Evolutionary conservation across 2,888 invertebrate species (phyloP).

Genomic region (Drosophila meridionalis): DNA sequence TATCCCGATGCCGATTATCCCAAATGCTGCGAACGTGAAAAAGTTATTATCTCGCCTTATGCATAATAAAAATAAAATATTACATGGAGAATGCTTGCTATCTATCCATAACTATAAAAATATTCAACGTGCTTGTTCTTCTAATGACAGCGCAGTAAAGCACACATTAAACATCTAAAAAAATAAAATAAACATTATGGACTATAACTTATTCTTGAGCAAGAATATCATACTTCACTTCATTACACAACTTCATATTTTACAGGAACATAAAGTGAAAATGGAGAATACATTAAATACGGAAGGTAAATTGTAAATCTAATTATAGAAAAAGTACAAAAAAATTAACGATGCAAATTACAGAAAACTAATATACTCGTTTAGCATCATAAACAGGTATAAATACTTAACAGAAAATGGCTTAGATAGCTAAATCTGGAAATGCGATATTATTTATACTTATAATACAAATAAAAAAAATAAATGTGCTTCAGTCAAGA

Average conservation of each 20-base stretch:
- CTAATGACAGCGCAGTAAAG: conserved; percentile 12
- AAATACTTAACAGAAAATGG: neutral
- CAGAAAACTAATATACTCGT: neutral
- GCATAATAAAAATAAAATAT: neutral
- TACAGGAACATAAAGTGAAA: neutral
- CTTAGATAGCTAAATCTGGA: neutral
- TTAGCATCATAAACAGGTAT: neutral
- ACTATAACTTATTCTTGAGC: neutral
- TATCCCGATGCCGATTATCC: conserved; percentile 59
- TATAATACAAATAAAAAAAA: too few species aligned
- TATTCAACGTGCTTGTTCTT: conserved; percentile 13
- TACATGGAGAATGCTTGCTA: too few species aligned
- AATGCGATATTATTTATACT: too few species aligned
- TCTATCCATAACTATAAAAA: neutral
- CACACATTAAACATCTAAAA: conserved; percentile 11
- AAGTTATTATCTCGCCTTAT: too few species aligned
- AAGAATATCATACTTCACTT: neutral
- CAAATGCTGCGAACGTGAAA: conserved; percentile 45
- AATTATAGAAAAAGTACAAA: neutral
- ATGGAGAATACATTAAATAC: neutral
- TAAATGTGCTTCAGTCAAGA: too few species aligned
- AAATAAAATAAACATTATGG: conserved; percentile 22
- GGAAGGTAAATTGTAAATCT: neutral
- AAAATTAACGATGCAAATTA: neutral
- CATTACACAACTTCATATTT: neutral